Evolutionary conservation across 2,113 vertebrate species (phyloP), one percentile per base, ranked within the genome.

Genomic region (Neofelis nebulosa): DNA sequence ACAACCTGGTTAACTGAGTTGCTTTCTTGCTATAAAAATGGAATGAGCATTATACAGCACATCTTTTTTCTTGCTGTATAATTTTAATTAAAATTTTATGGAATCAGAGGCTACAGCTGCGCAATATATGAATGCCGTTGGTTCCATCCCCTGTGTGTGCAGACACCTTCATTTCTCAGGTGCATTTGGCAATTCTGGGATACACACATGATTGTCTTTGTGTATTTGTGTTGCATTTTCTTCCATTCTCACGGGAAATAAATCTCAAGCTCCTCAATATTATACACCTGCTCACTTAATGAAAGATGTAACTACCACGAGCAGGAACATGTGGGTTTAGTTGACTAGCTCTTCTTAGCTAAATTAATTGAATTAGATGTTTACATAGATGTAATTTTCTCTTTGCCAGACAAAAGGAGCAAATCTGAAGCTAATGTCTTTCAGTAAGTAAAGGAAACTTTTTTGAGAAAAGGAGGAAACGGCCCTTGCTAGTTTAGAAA

Each of bases 1-100:
- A 97, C 97, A 98, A 98, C 98, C 97, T 83, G 92, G 95, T 94
- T 96, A 97, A 97, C 95, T 96, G 97, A 98, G 98, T 95, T 82
- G 71, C 63, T 89, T 94, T 97, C 97, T 97, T 98, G 96, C 97
- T 98, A 94, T 97, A 98, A 98, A 98, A 98, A 33, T 63, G 97
- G 97, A 98, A 95, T 23, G 73, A 98, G 97, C 97, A 91, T 98
- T 98, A 96, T 96, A 98, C 97, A 98, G 98, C 97, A 98, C 97
- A 97, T 98, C 97, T 96, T 92, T 98, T 97, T 98, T 98, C 95
- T 96, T 98, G 97, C 95, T 98, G 96, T 29, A 27, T 95, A 96
- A 96, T 98, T 98, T 98, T 98, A 98, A 98, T 98, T 98, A 98
- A 98, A 98, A 98, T 85, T 85, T 98, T 92, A 96, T 98, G 97